Percentiles rank a stretch among this genome's conserved stretches.
Conservation (phyloP, 2,113 vertebrate genomes). For the Silurus glanis region DNA sequence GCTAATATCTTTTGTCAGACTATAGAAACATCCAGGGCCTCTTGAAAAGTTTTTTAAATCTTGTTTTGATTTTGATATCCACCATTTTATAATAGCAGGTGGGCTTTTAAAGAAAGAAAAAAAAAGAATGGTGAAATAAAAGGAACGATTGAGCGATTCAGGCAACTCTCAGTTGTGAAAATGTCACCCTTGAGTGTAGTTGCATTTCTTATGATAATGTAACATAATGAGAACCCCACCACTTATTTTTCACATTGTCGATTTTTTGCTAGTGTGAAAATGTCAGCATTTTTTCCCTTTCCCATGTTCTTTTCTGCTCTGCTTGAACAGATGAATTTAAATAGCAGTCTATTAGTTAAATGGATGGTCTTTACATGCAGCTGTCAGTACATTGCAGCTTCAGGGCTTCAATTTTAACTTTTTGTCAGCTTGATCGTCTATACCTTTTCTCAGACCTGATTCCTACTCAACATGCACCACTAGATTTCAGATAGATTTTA, state of each 20-base stretch:
- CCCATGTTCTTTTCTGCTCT: slow-evolving; percentile 59
- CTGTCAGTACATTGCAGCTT: slow-evolving; percentile 68
- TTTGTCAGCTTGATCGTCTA: slow-evolving; percentile 18
- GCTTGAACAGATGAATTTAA: slow-evolving; percentile 71
- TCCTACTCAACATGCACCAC: background rate
- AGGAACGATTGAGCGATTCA: background rate
- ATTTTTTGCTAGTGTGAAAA: slow-evolving; percentile 64
- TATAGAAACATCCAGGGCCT: background rate
- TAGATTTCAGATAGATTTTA: too few species aligned
- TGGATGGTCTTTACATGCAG: slow-evolving; percentile 70
- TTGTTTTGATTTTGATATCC: background rate
- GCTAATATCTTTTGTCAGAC: background rate
- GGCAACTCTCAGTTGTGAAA: slow-evolving; percentile 55
- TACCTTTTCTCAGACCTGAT: background rate
- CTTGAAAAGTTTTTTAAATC: background rate
- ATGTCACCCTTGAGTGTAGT: slow-evolving; percentile 63
- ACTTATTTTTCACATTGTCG: slow-evolving; percentile 61
- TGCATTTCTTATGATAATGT: slow-evolving; percentile 55
- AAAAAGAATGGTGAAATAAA: background rate
- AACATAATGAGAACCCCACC: slow-evolving; percentile 60
- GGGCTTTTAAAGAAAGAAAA: background rate
- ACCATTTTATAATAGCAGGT: background rate
- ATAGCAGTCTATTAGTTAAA: slow-evolving; percentile 72
- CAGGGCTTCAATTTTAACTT: slow-evolving; percentile 52
- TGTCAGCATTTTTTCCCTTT: slow-evolving; percentile 63